phyloP scores from a whole-genome alignment of 1,140 invertebrate genomes.

The Phenacoccus solenopsis region DNA sequence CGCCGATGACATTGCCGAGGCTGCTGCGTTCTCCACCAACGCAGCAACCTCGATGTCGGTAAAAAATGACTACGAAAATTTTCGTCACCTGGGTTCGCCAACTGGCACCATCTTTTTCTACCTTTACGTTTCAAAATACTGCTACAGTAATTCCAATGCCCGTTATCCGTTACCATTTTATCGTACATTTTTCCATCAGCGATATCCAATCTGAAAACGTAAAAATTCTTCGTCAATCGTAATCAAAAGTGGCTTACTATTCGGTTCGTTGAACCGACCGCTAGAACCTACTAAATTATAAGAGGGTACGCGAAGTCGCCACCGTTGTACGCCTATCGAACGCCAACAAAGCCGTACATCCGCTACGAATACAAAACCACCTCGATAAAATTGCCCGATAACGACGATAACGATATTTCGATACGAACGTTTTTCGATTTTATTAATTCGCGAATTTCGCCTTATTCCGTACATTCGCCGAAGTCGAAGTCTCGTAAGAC shows the following conservation, averaged over 20 bases:
- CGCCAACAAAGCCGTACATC: no score
- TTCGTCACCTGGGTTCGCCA: background rate
- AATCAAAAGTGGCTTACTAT: no score
- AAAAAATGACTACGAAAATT: background rate
- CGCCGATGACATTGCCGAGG: background rate
- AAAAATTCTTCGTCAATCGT: no score
- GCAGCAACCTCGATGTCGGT: background rate
- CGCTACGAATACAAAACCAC: no score
- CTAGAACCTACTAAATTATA: no score
- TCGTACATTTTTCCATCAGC: background rate
- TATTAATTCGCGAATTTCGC: no score
- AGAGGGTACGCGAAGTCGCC: no score
- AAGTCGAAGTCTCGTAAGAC: background rate
- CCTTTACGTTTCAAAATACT: background rate
- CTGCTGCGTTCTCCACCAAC: background rate
- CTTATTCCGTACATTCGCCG: background rate
- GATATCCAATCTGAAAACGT: background rate
- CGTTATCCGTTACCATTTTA: constrained; percentile 12
- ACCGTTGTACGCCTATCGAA: no score
- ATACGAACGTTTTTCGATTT: no score
- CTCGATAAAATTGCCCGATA: no score
- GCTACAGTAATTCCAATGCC: constrained; percentile 1
- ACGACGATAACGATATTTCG: no score
- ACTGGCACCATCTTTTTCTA: background rate
- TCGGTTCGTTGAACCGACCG: no score